Evolutionary conservation across 2,888 invertebrate species (phyloP), one percentile per base, ranked within the genome.

Genomic region (Eremobia ochroleuca): DNA sequence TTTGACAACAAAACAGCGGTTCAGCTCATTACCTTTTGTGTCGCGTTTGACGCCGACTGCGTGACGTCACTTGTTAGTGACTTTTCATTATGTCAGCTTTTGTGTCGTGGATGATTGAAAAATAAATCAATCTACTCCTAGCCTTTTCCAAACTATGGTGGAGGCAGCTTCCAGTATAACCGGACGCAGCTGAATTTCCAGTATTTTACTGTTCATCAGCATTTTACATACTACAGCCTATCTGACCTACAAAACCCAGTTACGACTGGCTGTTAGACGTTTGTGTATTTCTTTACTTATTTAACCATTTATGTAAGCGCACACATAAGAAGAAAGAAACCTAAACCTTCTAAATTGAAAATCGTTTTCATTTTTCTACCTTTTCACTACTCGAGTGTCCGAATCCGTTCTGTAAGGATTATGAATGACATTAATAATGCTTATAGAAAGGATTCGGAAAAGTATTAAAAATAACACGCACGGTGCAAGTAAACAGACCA

Each of bases 11-110:
- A 78, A 82, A 72, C 83, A 55, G 55, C 73, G 81, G 75, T 73
- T 65, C 62, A 71, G 55, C 81, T 87, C 85, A 82, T 86, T 88
- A 88, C 81, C 86, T 82, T 78, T 85, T 81, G 87, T 81, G 81
- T 79, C 43, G 75, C n/a, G 71, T 67, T 69, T 43, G 79, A 61
- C 46, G 81, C 25, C 64, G n/a, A 34, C 49, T 55, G 37, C 70
- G 68, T 84, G 77, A 85, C 74, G 85, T 78, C 81, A 86, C 73
- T 77, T 76, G 80, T 71, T 72, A 37, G 58, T 84, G 87, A 82
- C 84, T 72, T 73, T 15, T 76, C 72, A 83, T 83, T 83, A 83
- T 62, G 58, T 25, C 34, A 46, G 76, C 65, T 46, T 64, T 79
- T 34, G 28, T 72, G 40, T 66, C n/a, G 34, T 13, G 43, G 25